Evolutionary conservation across 2,888 invertebrate species (phyloP), one percentile per base, ranked within the genome.

Genomic region (Rhamphomyia laevipes): DNA sequence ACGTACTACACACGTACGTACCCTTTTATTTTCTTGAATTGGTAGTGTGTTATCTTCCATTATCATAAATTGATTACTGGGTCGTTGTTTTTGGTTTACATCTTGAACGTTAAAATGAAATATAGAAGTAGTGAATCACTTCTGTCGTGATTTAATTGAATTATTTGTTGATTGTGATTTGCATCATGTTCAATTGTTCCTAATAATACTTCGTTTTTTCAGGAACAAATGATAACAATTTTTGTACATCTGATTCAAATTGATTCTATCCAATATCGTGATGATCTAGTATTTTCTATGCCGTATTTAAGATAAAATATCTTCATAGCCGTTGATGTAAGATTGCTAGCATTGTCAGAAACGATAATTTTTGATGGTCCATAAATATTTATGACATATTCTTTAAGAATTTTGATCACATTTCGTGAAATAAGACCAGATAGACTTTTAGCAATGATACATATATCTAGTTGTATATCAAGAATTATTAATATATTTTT

Each of bases 221-320:
- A 44, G 48, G 44, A 9, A 48, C 30, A 17, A 16, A 48, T n/a
- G 13, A 27, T 16, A 37, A 49, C 31, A 41, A 48, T 27, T 43
- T 33, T 38, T 46, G 10, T 5, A 37, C 27, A 18, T 43, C 30
- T 16, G n/a, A 27, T 43, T 46, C 46, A 2, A 35, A 15, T 47
- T 16, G 37, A 47, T 27, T 47, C 43, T n/a, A 43, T 23, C 48
- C 48, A 48, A 38, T 43, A 48, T 23, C 38, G 48, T 38, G 48
- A 38, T 16, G 38, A 30, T 38, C 43, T 47, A 13, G 15, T 18
- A 16, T 38, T 30, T 43, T 43, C 30, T n/a, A 43, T 43, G 12
- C 33, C 41, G 27, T 47, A 15, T 23, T 35, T 35, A 5, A 5
- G n/a, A 35, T 35, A 35, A 35, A 35, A 35, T 7, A 13, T 5